These are phyloP conservation scores for Ictidomys tridecemlineatus DNA, from an alignment of 2,113 vertebrate genomes.

Conservation along the genomic window DNA sequence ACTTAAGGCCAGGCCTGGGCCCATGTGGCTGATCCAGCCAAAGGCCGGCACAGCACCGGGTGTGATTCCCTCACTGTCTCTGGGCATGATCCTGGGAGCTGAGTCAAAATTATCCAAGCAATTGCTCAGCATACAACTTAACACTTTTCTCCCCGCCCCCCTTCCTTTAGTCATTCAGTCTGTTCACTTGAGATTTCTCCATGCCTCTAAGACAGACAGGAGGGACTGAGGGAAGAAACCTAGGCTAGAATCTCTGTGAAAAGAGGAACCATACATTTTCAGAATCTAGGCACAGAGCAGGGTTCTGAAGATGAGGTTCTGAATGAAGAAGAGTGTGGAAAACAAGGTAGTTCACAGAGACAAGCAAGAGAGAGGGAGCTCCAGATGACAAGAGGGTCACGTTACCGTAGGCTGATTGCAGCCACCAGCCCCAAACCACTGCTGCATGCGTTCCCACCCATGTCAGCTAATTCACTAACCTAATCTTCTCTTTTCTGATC, in stretches of 20 bases:
- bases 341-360: not conserved
- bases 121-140: not conserved
- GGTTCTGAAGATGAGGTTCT: not conserved
- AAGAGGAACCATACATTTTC: not conserved
- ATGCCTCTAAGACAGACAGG: not conserved
- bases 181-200: constrained; percentile 4
- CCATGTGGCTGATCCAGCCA: not conserved
- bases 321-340: not conserved
- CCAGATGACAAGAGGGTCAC: not conserved
- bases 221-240: not conserved
- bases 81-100: not conserved
- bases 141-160: not conserved
- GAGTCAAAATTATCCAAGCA: not conserved
- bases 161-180: not conserved
- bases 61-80: not conserved
- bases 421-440: not conserved
- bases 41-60: too few relatives aligned
- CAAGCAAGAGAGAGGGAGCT: not conserved
- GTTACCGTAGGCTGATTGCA: not conserved
- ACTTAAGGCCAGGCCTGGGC: not conserved
- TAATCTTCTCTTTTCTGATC: constrained; percentile 10
- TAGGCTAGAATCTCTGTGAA: not conserved
- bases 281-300: not conserved
- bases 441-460: not conserved
- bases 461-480: not conserved